These are phyloP conservation scores for Macrosteles quadrilineatus DNA, from an alignment of 1,140 invertebrate species.

Conservation along the genomic window DNA sequence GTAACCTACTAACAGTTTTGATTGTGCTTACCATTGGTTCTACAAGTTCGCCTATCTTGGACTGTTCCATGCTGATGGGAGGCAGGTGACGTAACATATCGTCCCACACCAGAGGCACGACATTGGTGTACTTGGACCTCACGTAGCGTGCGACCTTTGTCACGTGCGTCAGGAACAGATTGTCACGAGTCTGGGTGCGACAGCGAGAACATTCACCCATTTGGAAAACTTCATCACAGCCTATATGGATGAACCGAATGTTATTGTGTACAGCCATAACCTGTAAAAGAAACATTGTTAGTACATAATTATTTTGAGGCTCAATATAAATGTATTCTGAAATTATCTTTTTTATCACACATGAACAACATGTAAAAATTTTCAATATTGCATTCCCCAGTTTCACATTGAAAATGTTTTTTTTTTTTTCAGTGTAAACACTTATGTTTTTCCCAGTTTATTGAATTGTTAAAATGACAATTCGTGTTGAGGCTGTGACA, in stretches of 20 bases:
- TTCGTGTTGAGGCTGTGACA: no score
- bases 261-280: constrained; percentile 61
- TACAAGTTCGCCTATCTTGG: constrained; percentile 71
- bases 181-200: constrained; percentile 51
- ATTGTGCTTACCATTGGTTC: constrained; percentile 78
- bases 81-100: constrained; percentile 86
- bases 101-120: constrained; percentile 89
- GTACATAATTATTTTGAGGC: not conserved
- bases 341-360: no score
- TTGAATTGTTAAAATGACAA: no score
- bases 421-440: no score
- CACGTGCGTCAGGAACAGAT: constrained; percentile 74
- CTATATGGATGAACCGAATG: constrained; percentile 74
- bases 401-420: no score
- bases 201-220: constrained; percentile 80
- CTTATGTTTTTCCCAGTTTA: no score
- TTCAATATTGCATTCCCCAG: no score
- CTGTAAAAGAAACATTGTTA: constrained; percentile 53
- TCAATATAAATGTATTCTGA: no score
- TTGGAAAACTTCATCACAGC: constrained; percentile 81
- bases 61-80: constrained; percentile 63
- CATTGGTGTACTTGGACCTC: constrained; percentile 60
- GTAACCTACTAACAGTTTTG: no score
- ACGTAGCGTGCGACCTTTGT: constrained; percentile 63
- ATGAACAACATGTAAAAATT: no score